Evolutionary conservation across 2,113 vertebrate species (phyloP).

Genomic region (Danionella cerebrum): DNA sequence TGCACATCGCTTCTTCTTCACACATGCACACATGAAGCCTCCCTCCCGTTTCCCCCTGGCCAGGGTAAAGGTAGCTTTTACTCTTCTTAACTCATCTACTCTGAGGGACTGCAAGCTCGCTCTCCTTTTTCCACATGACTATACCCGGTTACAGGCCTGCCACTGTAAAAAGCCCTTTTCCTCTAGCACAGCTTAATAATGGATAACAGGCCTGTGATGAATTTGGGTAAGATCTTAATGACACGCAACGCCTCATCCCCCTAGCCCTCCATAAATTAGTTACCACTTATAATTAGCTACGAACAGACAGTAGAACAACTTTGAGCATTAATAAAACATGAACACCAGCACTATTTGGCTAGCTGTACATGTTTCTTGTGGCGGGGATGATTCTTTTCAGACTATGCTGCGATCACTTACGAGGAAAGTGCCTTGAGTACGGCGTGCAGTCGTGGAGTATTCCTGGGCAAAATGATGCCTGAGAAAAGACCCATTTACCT

Average conservation of each 20-base stretch:
- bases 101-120: slow-evolving; percentile 57
- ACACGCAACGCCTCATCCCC: slow-evolving; percentile 51
- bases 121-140: slow-evolving; percentile 67
- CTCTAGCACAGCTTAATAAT: slow-evolving; percentile 62
- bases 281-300: slow-evolving; percentile 55
- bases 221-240: slow-evolving; percentile 62
- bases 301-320: slow-evolving; percentile 48
- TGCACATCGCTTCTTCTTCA: slow-evolving; percentile 66
- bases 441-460: not conserved
- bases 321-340: slow-evolving; percentile 58
- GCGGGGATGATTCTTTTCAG: slow-evolving; percentile 15
- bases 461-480: not conserved
- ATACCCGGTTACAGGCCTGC: slow-evolving; percentile 58
- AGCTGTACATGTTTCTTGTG: slow-evolving; percentile 24
- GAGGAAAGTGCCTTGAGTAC: not conserved
- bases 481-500: slow-evolving; percentile 30
- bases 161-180: slow-evolving; percentile 61
- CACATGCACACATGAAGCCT: slow-evolving; percentile 45
- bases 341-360: slow-evolving; percentile 34
- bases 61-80: slow-evolving; percentile 79
- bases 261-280: slow-evolving; percentile 50
- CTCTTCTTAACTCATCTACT: slow-evolving; percentile 79
- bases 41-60: slow-evolving; percentile 55
- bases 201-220: slow-evolving; percentile 54
- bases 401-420: not conserved